Conservation (phyloP, 1,140 invertebrate genomes). For the Drosophila takahashii region DNA sequence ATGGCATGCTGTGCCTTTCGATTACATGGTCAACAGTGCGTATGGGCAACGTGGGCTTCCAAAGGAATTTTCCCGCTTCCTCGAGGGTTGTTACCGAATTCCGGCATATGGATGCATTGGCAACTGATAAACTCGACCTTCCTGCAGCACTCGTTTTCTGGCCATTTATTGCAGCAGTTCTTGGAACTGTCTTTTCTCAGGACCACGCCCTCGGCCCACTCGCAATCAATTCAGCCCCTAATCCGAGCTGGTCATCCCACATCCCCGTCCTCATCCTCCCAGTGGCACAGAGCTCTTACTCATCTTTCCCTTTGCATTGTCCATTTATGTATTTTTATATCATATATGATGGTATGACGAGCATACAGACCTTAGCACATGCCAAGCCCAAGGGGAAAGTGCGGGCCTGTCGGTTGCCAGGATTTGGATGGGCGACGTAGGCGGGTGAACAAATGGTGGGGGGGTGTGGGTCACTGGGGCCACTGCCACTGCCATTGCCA, state of each 20-base stretch:
- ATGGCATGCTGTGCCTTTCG: constrained; percentile 31
- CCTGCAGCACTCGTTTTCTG: constrained; percentile 32
- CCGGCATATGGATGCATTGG: constrained; percentile 50
- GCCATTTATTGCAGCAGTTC: constrained; percentile 44
- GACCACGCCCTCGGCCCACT: constrained; percentile 29
- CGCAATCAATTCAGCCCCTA: constrained; percentile 44
- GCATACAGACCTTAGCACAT: constrained; percentile 59
- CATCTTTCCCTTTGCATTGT: constrained; percentile 54
- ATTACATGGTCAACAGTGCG: constrained; percentile 48
- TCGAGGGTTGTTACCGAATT: constrained; percentile 40
- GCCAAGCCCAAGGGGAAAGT: constrained; percentile 51
- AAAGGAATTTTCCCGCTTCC: constrained; percentile 36
- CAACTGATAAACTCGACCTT: constrained; percentile 23
- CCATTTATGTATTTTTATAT: constrained; percentile 66
- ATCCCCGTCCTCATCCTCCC: background rate
- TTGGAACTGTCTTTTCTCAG: constrained; percentile 10
- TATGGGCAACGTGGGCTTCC: constrained; percentile 29
- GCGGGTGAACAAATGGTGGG: background rate
- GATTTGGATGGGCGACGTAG: constrained; percentile 32
- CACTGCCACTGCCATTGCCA: constrained; percentile 35
- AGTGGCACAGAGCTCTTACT: constrained; percentile 32
- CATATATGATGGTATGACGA: constrained; percentile 46
- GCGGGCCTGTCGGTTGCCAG: constrained; percentile 41
- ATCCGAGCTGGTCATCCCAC: constrained; percentile 23
- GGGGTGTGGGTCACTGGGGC: constrained; percentile 21